Conservation (phyloP, 2,888 invertebrate species). For the Ditula angustiorana region DNA sequence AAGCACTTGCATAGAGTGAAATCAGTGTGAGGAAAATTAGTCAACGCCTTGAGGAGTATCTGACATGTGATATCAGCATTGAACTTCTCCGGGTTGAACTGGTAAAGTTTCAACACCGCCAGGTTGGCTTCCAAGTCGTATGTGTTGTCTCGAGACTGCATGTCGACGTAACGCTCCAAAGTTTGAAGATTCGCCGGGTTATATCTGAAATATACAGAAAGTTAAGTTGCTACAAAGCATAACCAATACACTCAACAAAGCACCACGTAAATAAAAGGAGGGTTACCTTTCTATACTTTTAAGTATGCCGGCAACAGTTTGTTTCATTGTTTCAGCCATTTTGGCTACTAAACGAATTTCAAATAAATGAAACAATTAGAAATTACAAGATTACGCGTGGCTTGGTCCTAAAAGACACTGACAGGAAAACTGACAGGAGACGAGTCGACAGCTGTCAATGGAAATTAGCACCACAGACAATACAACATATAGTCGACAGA, state of each 20-base stretch:
- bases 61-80: constrained; percentile 94
- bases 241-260: neutral
- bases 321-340: constrained; percentile 94
- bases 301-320: constrained; percentile 93
- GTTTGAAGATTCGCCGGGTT: constrained; percentile 97
- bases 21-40: constrained; percentile 98
- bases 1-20: constrained; percentile 99
- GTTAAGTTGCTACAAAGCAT: constrained; percentile 25
- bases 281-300: constrained; percentile 96
- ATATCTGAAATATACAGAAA: constrained; percentile 87
- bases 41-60: constrained; percentile 97
- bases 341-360: constrained; percentile 29
- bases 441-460: constrained; percentile 1
- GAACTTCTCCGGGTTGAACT: constrained; percentile 96
- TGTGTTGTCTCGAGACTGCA: constrained; percentile 96
- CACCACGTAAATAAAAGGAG: neutral
- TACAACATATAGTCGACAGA: too few species aligned
- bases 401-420: constrained; percentile 15
- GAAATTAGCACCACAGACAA: constrained; percentile 1
- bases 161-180: constrained; percentile 96
- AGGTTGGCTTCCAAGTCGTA: constrained; percentile 99
- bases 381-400: constrained; percentile 31
- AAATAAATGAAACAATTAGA: constrained; percentile 13
- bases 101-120: constrained; percentile 98
- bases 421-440: too few species aligned